Evolutionary conservation across 1,140 invertebrate genomes (phyloP).

Genomic region (Galleria mellonella): DNA sequence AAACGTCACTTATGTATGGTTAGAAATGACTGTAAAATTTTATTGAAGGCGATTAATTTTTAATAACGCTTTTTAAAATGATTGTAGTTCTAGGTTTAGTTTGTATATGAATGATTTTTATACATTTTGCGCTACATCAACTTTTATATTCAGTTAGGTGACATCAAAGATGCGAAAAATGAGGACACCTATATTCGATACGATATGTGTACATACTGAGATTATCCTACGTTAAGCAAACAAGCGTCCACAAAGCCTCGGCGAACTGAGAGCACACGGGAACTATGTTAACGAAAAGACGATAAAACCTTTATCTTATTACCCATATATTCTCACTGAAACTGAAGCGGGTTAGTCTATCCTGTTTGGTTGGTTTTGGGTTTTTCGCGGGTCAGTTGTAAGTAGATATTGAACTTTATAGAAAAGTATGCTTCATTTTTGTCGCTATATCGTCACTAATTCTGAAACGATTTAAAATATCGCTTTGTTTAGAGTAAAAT

Average conservation of each 20-base stretch:
- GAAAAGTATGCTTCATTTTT: too few relatives aligned
- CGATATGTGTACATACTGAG: constrained; percentile 32
- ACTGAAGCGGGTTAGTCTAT: not conserved
- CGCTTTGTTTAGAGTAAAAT: too few relatives aligned
- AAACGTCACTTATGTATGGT: too few relatives aligned
- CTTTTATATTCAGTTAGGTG: constrained; percentile 21
- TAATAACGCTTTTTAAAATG: too few relatives aligned
- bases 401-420: too few relatives aligned
- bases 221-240: constrained; percentile 58
- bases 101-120: too few relatives aligned
- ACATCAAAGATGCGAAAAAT: constrained; percentile 29
- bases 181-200: constrained; percentile 24
- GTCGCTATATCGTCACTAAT: too few relatives aligned
- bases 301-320: constrained; percentile 70
- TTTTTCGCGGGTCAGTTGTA: not conserved
- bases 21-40: too few relatives aligned
- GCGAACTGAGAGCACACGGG: constrained; percentile 33
- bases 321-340: constrained; percentile 31
- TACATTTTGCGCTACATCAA: too few relatives aligned
- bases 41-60: too few relatives aligned
- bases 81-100: too few relatives aligned
- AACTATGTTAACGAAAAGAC: constrained; percentile 64
- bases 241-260: constrained; percentile 44
- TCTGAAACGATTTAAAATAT: too few relatives aligned
- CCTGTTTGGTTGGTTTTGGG: not conserved